These are phyloP conservation scores for Callorhinus ursinus DNA, from an alignment of 2,113 vertebrate species.

Conservation along the genomic window DNA sequence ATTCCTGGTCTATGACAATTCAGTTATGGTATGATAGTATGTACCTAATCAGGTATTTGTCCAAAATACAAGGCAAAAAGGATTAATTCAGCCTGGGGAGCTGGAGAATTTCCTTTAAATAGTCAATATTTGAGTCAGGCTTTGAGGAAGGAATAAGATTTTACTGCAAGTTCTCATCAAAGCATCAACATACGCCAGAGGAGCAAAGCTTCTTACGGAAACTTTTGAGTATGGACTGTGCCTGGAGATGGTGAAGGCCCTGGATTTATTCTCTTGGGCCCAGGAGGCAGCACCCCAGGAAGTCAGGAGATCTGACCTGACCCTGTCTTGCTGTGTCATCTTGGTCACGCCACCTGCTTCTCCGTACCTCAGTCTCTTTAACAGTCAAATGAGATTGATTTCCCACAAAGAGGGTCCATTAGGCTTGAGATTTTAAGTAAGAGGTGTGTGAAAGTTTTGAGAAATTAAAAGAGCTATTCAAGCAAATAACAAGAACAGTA, in stretches of 20 bases:
- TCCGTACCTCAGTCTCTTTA: background rate
- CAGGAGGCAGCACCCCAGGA: background rate
- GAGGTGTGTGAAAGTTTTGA: background rate
- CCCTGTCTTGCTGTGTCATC: background rate
- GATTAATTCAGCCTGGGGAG: background rate
- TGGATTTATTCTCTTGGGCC: background rate
- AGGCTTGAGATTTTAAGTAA: background rate
- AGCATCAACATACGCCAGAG: background rate
- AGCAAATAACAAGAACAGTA: background rate
- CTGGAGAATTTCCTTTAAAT: background rate
- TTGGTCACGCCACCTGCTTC: background rate
- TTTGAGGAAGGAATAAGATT: background rate
- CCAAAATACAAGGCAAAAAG: slow-evolving; percentile 11
- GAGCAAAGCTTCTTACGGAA: background rate
- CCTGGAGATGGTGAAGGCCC: background rate
- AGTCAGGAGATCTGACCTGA: background rate
- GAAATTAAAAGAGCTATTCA: background rate
- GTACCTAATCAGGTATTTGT: background rate
- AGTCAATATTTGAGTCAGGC: background rate
- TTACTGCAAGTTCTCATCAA: background rate
- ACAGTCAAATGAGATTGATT: background rate
- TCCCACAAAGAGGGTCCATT: background rate
- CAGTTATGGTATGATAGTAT: background rate
- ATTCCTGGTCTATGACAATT: background rate
- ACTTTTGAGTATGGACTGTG: background rate